These are phyloP conservation scores for Buteo buteo DNA, from an alignment of 2,113 vertebrate genomes.

Conservation along the genomic window DNA sequence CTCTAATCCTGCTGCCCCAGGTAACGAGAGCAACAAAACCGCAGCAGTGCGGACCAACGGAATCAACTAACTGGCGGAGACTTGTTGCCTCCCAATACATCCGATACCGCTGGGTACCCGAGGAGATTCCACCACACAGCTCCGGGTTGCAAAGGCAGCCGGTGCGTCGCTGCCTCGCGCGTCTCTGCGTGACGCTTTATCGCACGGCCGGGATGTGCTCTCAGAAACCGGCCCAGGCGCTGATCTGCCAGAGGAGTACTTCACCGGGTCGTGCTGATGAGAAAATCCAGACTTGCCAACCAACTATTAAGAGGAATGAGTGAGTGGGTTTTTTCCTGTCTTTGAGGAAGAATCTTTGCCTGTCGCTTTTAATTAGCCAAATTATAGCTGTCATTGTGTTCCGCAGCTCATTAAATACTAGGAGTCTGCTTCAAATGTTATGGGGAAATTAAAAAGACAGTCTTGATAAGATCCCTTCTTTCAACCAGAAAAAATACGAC, in stretches of 20 bases:
- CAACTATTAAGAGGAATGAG: not conserved
- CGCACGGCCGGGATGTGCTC: accelerated
- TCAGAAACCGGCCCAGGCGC: not conserved
- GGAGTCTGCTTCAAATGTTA: conserved; percentile 2
- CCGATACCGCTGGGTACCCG: not conserved
- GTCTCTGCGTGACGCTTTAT: not conserved
- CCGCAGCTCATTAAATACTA: not conserved
- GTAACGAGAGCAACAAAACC: not conserved
- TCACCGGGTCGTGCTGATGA: not conserved
- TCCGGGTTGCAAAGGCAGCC: not conserved
- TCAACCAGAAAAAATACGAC: not conserved
- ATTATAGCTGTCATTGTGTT: conserved; percentile 12
- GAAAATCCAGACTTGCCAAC: not conserved
- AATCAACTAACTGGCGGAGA: not conserved
- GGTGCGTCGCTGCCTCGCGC: accelerated
- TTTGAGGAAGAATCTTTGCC: not conserved
- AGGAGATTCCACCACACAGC: not conserved
- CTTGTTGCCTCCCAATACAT: not conserved
- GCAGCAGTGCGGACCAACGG: not conserved
- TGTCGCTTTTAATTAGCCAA: conserved; percentile 4
- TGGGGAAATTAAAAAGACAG: conserved; percentile 10
- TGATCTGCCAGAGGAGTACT: not conserved
- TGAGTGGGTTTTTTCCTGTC: not conserved
- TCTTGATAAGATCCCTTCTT: not conserved
- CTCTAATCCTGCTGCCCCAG: not conserved